Evolutionary conservation across 1,140 invertebrate species (phyloP), one percentile per base, ranked within the genome.

Genomic region (Dendrolimus kikuchii): DNA sequence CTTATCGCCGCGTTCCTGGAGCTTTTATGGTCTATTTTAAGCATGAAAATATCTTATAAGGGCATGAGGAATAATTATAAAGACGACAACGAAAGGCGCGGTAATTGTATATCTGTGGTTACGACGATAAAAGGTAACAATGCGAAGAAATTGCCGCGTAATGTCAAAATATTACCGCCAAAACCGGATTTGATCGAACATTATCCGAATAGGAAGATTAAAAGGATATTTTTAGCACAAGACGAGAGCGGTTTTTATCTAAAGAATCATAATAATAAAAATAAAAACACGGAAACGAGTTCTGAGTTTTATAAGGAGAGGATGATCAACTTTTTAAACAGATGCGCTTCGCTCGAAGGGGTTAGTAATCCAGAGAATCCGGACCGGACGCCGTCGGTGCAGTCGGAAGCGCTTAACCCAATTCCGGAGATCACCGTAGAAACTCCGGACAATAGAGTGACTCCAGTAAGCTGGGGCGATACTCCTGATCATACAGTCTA

Each of bases 1-100:
- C 60, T 91, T 7, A 88, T 92, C 6, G 88, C 90, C 0, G 88
- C 90, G 5, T 71, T 90, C n/a, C 46, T 91, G 6, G 90, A 91
- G 60, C 55, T 89, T 0, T 60, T 90, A 4, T 92, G 91, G 90
- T 92, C 91, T 0, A 67, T 89, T 10, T 62, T 92, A 6, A 90
- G 90, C 38, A 71, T 88, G 0, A 90, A 85, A 64, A 88, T 92
- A 38, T 88, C 89, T 5, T 89, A 90, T 58, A 88, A 84, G 40
- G 91, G 91, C 5, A 91, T 92, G 89, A 88, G 71, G 38, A 91
- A 88, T 58, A 73, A 78, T 46, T 90, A 91, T 58, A 89, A 90
- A 23, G 90, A 91, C 37, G 89, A 88, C 23, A 72, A 73, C 5
- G 71, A 84, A 7, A 69, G 74, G 44, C 54, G 81, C 6, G 81